phyloP scores from a whole-genome alignment of 2,888 invertebrate species.

The Orthonychiurus folsomi region DNA sequence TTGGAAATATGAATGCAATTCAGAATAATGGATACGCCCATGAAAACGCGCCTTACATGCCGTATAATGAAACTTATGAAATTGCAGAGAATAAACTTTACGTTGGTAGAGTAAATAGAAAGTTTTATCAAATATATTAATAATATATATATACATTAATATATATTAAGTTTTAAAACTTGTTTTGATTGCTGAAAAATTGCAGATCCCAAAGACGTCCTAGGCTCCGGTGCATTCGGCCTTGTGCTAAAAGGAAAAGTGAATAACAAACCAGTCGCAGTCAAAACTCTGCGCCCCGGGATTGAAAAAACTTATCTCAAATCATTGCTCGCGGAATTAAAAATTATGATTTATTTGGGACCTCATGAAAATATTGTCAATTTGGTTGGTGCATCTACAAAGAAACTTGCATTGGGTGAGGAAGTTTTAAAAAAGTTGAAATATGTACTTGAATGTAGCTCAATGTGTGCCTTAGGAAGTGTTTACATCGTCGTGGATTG shows the following conservation, averaged over 20 bases:
- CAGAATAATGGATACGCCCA: neutral
- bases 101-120: neutral
- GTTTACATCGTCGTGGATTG: slow-evolving; percentile 16
- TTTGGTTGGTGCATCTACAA: slow-evolving; percentile 14
- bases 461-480: slow-evolving; percentile 7
- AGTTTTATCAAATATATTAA: too few relatives aligned
- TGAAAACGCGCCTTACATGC: neutral
- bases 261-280: slow-evolving; percentile 10
- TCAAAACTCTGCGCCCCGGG: slow-evolving; percentile 10
- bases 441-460: neutral
- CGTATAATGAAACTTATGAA: slow-evolving; percentile 2
- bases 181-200: neutral
- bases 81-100: neutral
- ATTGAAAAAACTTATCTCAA: slow-evolving; percentile 16
- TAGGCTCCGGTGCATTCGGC: slow-evolving; percentile 14
- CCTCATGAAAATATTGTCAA: slow-evolving; percentile 14
- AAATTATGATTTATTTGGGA: slow-evolving; percentile 18
- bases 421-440: neutral
- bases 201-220: slow-evolving; percentile 3
- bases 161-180: too few relatives aligned
- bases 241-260: slow-evolving; percentile 13
- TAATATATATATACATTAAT: too few relatives aligned
- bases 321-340: slow-evolving; percentile 15
- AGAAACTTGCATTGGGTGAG: slow-evolving; percentile 13
- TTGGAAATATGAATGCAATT: neutral